Evolutionary conservation across 2,113 vertebrate species (phyloP).

Genomic region (Bagarius yarrelli): DNA sequence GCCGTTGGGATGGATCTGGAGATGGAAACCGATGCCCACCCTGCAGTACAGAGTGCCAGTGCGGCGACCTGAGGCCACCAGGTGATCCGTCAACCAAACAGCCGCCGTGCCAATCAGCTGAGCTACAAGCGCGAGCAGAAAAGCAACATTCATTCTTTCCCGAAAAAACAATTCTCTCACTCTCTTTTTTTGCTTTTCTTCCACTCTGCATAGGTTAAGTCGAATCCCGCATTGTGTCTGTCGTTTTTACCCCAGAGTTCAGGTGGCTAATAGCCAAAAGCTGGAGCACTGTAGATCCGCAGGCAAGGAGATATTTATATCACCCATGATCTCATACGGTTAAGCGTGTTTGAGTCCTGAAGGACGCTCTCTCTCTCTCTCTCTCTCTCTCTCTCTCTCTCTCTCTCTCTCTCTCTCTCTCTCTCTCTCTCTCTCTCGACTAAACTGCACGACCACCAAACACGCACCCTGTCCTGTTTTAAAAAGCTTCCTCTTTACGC

Average conservation of each 20-base stretch:
- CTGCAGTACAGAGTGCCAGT: conserved; percentile 91
- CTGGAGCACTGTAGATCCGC: conserved; percentile 61
- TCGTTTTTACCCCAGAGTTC: conserved; percentile 52
- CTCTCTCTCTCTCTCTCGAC: conserved; percentile 24
- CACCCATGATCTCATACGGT: conserved; percentile 84
- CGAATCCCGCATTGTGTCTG: conserved; percentile 72
- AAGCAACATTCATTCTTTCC: conserved; percentile 85
- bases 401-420: conserved; percentile 5
- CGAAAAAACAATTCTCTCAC: conserved; percentile 49
- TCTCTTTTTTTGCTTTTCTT: conserved; percentile 17
- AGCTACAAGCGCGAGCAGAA: conserved; percentile 75
- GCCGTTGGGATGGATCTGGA: conserved; percentile 94
- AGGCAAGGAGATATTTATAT: conserved; percentile 87
- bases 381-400: conserved; percentile 59
- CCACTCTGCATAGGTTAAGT: conserved; percentile 60
- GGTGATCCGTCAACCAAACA: conserved; percentile 66
- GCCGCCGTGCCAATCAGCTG: conserved; percentile 71
- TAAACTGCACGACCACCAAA: conserved; percentile 12
- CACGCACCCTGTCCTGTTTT: background rate
- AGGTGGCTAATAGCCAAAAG: conserved; percentile 63
- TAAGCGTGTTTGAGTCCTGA: conserved; percentile 71
- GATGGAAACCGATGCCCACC: conserved; percentile 96
- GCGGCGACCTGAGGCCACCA: conserved; percentile 80
- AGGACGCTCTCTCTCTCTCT: conserved; percentile 69
- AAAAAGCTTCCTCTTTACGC: background rate